A percentile compares a stretch with the other conserved stretches of the same genome.
Evolutionary conservation across 2,113 vertebrate species (phyloP).

Genomic region (Silurus asotus): DNA sequence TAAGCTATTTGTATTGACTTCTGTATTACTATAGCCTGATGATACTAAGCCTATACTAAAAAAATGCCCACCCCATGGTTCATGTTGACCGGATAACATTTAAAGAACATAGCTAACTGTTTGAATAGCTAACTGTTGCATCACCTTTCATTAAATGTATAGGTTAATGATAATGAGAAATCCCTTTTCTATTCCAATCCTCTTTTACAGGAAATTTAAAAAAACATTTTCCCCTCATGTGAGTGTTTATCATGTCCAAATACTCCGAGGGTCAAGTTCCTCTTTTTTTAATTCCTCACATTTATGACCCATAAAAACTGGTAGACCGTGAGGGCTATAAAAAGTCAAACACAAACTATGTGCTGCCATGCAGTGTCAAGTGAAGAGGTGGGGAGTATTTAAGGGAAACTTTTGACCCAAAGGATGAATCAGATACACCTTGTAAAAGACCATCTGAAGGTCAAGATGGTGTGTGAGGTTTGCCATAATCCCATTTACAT

Average conservation of each 20-base stretch:
- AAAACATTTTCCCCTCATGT: background rate
- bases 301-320: background rate
- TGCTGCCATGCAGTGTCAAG: background rate
- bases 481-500: background rate
- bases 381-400: conserved; percentile 1
- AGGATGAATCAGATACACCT: conserved; percentile 21
- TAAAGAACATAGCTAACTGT: background rate
- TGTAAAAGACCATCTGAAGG: conserved; percentile 12
- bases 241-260: background rate
- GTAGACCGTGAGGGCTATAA: background rate
- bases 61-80: background rate
- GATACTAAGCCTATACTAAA: background rate
- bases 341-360: conserved; percentile 38
- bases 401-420: background rate
- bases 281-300: conserved; percentile 3
- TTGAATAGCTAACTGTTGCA: no score
- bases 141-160: no score
- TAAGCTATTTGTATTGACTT: background rate
- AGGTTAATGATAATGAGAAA: no score
- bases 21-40: background rate
- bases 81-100: background rate
- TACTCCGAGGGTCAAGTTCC: background rate
- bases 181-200: background rate
- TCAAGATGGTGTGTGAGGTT: background rate
- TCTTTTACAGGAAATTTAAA: background rate